Evolutionary conservation across 2,113 vertebrate species (phyloP).

Genomic region (Dicrurus megarhynchus): DNA sequence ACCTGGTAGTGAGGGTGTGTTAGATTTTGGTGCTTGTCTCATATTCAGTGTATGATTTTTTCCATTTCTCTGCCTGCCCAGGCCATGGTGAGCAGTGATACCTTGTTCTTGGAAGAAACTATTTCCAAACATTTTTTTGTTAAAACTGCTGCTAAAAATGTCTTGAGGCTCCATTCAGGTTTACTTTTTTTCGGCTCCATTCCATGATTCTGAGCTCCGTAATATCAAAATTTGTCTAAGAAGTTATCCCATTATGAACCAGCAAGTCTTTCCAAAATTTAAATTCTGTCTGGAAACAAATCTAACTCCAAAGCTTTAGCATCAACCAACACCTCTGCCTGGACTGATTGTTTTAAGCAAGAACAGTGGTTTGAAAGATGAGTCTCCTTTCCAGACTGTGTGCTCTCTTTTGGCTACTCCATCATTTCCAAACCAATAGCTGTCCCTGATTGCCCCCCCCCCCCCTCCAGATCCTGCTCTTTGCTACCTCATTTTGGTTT

Average conservation of each 20-base stretch:
- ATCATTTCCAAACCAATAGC: slow-evolving; percentile 59
- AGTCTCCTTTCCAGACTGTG: background rate
- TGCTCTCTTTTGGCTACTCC: background rate
- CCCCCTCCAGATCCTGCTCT: slow-evolving; percentile 11
- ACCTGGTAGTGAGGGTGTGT: background rate
- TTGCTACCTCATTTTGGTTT: slow-evolving; percentile 59
- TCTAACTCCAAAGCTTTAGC: background rate
- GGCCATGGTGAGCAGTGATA: background rate
- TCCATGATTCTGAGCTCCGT: background rate
- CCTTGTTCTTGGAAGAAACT: background rate
- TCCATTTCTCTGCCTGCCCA: background rate
- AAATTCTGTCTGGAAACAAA: slow-evolving; percentile 21
- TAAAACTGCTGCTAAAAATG: background rate
- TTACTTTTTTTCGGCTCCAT: background rate
- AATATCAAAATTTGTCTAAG: background rate
- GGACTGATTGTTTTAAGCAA: slow-evolving; percentile 28
- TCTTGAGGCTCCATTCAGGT: background rate
- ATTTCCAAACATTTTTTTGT: background rate
- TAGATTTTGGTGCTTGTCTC: background rate
- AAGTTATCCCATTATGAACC: background rate
- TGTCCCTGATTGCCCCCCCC: background rate
- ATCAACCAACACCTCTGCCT: background rate
- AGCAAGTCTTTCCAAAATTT: background rate
- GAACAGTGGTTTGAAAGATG: slow-evolving; percentile 45
- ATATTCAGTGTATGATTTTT: background rate